Evolutionary conservation across 2,888 invertebrate species (phyloP).

Genomic region (Lasioglossum malachurum): DNA sequence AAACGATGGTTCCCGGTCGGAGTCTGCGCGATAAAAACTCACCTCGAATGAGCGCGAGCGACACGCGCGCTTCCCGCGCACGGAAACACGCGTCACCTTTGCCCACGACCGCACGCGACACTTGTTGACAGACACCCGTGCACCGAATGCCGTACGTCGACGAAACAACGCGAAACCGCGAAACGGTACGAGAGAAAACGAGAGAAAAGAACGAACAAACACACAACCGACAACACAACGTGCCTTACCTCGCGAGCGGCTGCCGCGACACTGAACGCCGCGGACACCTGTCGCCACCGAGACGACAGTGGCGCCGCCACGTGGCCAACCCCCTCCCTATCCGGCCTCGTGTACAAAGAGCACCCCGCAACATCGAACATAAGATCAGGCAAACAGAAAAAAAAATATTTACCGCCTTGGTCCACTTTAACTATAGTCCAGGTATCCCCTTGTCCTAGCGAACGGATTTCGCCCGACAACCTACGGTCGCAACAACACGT

Average conservation of each 20-base stretch:
- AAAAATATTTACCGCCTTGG: conserved; percentile 7
- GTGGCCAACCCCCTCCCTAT: conserved; percentile 61
- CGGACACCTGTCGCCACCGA: conserved; percentile 83
- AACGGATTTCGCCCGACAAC: background rate
- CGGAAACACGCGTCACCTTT: conserved; percentile 61
- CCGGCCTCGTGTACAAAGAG: conserved; percentile 11
- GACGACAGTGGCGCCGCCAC: conserved; percentile 77
- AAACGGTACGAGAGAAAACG: background rate
- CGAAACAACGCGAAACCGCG: conserved; percentile 24
- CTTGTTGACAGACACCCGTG: conserved; percentile 32
- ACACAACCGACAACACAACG: conserved; percentile 69
- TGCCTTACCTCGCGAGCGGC: conserved; percentile 83
- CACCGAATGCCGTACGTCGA: background rate
- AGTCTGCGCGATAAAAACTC: conserved; percentile 75
- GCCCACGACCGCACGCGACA: conserved; percentile 36
- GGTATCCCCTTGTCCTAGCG: background rate
- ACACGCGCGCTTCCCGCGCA: conserved; percentile 68
- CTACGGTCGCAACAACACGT: too few relatives aligned
- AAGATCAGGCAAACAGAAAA: background rate
- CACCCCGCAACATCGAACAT: conserved; percentile 33
- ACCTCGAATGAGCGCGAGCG: conserved; percentile 56
- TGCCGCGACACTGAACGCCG: conserved; percentile 83
- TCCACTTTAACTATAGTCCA: background rate
- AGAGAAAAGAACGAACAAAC: conserved; percentile 45
- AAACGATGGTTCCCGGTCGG: conserved; percentile 39